Evolutionary conservation across 2,888 invertebrate genomes (phyloP), one percentile per base, ranked within the genome.

Genomic region (Cantharis lateralis): DNA sequence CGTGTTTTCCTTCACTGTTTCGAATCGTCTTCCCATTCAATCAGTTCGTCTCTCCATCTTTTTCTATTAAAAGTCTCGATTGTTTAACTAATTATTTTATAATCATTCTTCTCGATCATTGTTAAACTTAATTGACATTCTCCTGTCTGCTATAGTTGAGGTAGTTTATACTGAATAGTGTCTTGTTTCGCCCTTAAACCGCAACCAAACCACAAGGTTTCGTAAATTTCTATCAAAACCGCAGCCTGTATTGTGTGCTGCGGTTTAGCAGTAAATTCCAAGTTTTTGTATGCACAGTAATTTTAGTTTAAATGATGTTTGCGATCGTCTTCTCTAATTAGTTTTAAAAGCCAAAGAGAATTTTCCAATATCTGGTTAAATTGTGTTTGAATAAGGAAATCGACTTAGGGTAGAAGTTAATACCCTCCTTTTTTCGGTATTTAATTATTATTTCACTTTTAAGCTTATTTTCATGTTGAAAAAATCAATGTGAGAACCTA

Each of bases 201-300:
- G 85, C 85, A 82, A 83, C 83, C 82, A 82, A 81, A 85, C 87
- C 87, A 83, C 86, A 83, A 84, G 86, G 84, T 85, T 86, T 84
- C 85, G 85, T 86, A 85, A 86, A 86, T 87, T 87, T 87, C 86
- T 86, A 86, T 86, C 83, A 79, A 80, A 82, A 87, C 87, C 85
- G 83, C 86, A 86, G 82, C 84, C 77, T 78, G 81, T 81, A 82
- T 83, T 84, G 85, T 82, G 83, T 83, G 85, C 82, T 86, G 86
- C 84, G 86, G 85, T 84, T 80, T 80, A 78, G 83, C 64, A 82
- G 81, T 79, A 80, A 79, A 80, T 79, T 80, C 80, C 79, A 79
- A 81, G 78, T 80, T 80, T 80, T 80, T 80, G 79, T 77, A 71
- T 81, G 77, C 62, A 61, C 62, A 72, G 72, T 75, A 71, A 73